These are phyloP conservation scores for Acrossocheilus fasciatus DNA, from an alignment of 2,797 vertebrate genomes.

Conservation along the genomic window DNA sequence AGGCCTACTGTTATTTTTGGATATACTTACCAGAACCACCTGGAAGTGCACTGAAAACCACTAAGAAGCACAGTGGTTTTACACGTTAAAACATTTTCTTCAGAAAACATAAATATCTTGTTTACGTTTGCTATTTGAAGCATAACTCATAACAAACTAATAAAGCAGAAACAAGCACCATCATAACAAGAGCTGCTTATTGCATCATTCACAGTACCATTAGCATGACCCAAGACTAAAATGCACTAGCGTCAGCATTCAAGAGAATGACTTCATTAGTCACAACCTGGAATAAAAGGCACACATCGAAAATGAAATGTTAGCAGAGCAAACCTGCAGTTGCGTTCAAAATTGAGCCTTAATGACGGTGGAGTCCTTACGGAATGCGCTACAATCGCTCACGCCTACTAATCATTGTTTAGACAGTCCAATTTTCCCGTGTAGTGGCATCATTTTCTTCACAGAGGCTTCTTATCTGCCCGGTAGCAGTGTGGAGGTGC, in stretches of 20 bases:
- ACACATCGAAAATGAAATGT: background rate
- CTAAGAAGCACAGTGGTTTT: background rate
- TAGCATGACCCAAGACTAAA: constrained; percentile 13
- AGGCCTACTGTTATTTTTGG: background rate
- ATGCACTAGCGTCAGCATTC: constrained; percentile 3
- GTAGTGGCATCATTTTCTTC: constrained; percentile 16
- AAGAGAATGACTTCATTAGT: background rate
- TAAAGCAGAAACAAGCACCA: background rate
- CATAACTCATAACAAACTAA: background rate
- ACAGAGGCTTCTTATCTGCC: constrained; percentile 30
- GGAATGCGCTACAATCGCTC: constrained; percentile 2
- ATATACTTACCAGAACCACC: background rate
- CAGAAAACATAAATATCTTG: background rate
- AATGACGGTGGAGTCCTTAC: background rate
- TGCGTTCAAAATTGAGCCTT: constrained; percentile 2
- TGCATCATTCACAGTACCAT: constrained; percentile 11
- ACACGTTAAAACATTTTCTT: background rate
- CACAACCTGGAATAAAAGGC: background rate
- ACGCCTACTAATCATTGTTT: constrained; percentile 31
- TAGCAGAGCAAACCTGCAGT: constrained; percentile 27
- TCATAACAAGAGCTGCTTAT: constrained; percentile 8
- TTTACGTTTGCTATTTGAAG: background rate
- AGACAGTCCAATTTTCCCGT: constrained; percentile 26
- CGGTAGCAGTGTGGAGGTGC: background rate
- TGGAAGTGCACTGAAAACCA: background rate